Percentiles rank a stretch among this genome's conserved stretches.
phyloP scores from a whole-genome alignment of 64 coral and sea anemone genomes.

The Exaiptasia diaphana region DNA sequence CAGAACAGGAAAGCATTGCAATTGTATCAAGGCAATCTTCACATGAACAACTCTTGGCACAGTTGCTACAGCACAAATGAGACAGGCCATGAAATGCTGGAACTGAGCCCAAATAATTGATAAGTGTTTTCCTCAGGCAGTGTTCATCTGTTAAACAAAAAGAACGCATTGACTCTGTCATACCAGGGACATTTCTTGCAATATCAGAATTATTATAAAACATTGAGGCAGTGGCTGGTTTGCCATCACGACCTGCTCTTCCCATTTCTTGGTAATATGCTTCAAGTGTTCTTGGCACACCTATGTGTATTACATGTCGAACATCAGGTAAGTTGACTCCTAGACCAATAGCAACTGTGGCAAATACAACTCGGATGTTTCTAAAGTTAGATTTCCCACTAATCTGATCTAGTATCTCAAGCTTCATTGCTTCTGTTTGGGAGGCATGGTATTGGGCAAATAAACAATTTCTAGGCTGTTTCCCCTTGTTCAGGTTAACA shows the following conservation, averaged over 20 bases:
- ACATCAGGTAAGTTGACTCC: conserved; percentile 48
- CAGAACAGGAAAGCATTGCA: too few species aligned
- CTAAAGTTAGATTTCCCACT: not conserved
- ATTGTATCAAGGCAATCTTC: not conserved
- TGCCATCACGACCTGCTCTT: conserved; percentile 1
- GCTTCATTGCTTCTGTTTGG: conserved; percentile 58
- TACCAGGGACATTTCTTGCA: conserved; percentile 14
- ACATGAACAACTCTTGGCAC: not conserved
- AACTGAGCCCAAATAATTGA: conserved; percentile 1
- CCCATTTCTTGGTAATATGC: conserved; percentile 44
- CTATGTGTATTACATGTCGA: conserved; percentile 16
- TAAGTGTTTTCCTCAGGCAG: not conserved
- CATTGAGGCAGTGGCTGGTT: not conserved
- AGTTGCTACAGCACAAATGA: conserved; percentile 32
- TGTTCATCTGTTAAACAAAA: not conserved
- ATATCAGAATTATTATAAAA: not conserved
- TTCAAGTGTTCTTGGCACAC: conserved; percentile 21
- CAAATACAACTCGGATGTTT: conserved; percentile 67
- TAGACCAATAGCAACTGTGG: conserved; percentile 49
- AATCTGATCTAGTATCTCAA: conserved; percentile 52
- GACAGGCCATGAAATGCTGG: not conserved
- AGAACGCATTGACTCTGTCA: conserved; percentile 20
- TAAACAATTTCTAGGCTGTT: conserved; percentile 51
- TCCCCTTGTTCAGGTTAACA: not conserved
- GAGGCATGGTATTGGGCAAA: conserved; percentile 54